Conservation (phyloP, 2,113 vertebrate genomes). For the Eudyptes chrysolophus region DNA sequence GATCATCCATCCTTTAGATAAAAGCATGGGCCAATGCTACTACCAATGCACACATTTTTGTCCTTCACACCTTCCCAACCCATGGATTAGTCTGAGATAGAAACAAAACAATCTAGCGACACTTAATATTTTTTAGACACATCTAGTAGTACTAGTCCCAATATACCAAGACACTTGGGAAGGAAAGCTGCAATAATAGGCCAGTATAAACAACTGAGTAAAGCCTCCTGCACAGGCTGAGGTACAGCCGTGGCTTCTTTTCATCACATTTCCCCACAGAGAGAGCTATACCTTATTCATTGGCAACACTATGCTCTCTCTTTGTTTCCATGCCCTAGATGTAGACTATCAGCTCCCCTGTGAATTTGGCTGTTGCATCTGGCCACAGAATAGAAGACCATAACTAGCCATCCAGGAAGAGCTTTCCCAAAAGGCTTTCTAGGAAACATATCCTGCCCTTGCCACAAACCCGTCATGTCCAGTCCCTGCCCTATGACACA, state of each 20-base stretch:
- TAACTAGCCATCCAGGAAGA: neutral
- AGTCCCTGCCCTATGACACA: neutral
- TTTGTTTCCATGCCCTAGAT: neutral
- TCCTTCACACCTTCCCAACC: neutral
- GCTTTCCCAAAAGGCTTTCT: neutral
- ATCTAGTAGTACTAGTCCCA: neutral
- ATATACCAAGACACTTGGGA: neutral
- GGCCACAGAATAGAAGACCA: neutral
- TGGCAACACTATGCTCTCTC: neutral
- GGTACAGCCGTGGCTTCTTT: neutral
- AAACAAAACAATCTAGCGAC: neutral
- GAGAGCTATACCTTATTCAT: neutral
- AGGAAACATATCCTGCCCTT: neutral
- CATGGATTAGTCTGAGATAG: neutral
- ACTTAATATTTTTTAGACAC: neutral
- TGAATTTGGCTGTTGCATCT: neutral
- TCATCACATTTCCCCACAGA: neutral
- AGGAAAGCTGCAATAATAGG: neutral
- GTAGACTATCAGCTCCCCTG: neutral
- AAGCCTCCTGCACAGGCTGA: neutral
- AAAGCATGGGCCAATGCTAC: neutral
- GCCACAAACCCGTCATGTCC: neutral
- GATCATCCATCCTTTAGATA: slow-evolving; percentile 72
- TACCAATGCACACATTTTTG: neutral
- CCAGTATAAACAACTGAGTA: neutral